A percentile compares a stretch with the other conserved stretches of the same genome.
Evolutionary conservation across 2,797 vertebrate genomes (phyloP).

Genomic region (Typhlichthys eigenmanni): DNA sequence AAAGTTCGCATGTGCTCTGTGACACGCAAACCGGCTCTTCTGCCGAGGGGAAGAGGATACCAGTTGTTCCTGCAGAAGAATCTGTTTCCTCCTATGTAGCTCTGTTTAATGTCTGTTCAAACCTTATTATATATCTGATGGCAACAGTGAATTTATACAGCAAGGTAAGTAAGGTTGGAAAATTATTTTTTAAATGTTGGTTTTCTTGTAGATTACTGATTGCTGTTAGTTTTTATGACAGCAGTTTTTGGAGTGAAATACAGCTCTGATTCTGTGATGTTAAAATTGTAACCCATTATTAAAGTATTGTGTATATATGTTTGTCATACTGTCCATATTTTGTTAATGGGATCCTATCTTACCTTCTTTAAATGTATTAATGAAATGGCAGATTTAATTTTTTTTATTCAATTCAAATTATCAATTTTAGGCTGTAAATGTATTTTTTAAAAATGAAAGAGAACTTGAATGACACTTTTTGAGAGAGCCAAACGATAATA

Average conservation of each 20-base stretch:
- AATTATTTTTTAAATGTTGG: too few species aligned
- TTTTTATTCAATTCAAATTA: neutral
- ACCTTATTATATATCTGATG: constrained; percentile 53
- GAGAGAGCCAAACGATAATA: constrained; percentile 35
- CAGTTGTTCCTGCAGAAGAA: constrained; percentile 10
- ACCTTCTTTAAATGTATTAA: too few species aligned
- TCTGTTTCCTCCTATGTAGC: neutral
- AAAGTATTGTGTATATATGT: too few species aligned
- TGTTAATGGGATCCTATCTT: too few species aligned
- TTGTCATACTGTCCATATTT: too few species aligned
- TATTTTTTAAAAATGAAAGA: neutral
- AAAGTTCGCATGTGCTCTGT: constrained; percentile 72
- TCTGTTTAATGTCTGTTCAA: neutral
- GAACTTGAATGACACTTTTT: neutral
- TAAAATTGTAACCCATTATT: too few species aligned
- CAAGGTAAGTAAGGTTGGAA: constrained; percentile 65
- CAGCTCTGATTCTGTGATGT: too few species aligned
- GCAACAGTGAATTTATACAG: constrained; percentile 75
- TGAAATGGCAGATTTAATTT: too few species aligned
- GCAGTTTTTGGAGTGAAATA: too few species aligned
- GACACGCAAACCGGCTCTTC: constrained; percentile 8
- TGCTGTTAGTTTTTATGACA: too few species aligned
- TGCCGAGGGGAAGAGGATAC: constrained; percentile 28
- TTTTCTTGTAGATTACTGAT: too few species aligned
- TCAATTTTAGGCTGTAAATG: neutral